These are phyloP conservation scores for Mus spicilegus DNA, from an alignment of 2,113 vertebrate genomes.

Conservation along the genomic window DNA sequence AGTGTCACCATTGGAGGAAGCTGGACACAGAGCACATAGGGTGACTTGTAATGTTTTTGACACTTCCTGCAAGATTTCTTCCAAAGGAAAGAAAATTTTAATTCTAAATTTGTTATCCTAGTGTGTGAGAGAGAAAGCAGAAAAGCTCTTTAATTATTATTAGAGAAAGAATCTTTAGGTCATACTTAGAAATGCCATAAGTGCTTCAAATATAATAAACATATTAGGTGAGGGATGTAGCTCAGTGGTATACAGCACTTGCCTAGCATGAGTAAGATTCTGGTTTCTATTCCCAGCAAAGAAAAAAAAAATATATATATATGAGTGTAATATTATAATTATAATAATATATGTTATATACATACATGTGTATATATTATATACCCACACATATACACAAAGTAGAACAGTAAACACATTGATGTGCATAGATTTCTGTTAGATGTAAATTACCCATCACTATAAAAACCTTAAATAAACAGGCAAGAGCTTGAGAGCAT, in stretches of 20 bases:
- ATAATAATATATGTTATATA: not conserved
- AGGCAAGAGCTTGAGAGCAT: not conserved
- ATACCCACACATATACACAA: not conserved
- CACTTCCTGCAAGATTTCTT: not conserved
- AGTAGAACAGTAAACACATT: not conserved
- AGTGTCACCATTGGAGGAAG: not conserved
- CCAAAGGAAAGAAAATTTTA: not conserved
- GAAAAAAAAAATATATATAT: no score
- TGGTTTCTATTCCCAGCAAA: not conserved
- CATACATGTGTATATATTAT: not conserved
- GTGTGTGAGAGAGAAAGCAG: not conserved
- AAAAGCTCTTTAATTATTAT: not conserved
- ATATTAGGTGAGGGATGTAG: not conserved
- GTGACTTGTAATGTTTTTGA: not conserved
- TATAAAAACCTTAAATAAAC: not conserved
- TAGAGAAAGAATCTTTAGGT: slow-evolving; percentile 8
- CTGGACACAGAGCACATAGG: not conserved
- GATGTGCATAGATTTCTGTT: slow-evolving; percentile 1
- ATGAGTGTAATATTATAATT: not conserved
- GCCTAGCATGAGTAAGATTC: not conserved
- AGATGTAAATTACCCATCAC: slow-evolving; percentile 28
- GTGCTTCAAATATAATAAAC: not conserved
- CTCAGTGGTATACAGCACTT: not conserved
- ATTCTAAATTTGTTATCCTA: not conserved
- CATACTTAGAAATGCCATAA: slow-evolving; percentile 10